phyloP scores from a whole-genome alignment of 2,888 invertebrate species.

The Meloe dianella region DNA sequence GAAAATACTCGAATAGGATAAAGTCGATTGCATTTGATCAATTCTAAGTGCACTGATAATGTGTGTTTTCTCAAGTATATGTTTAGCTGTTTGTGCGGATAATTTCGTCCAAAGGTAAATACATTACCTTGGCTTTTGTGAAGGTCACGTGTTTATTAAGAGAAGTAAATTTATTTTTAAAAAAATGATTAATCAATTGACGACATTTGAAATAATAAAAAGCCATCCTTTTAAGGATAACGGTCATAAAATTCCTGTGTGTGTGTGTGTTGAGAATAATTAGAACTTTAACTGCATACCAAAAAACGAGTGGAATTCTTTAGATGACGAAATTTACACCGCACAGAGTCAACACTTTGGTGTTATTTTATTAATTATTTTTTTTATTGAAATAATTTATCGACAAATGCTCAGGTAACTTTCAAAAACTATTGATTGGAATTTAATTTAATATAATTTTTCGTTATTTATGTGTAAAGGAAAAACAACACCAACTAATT shows the following conservation, averaged over 20 bases:
- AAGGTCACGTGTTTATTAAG: constrained; percentile 14
- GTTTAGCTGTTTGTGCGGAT: neutral
- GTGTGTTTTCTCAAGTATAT: neutral
- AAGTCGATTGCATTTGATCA: neutral
- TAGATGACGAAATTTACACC: neutral
- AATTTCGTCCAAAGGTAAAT: constrained; percentile 10
- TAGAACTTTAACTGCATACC: neutral
- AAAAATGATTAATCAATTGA: neutral
- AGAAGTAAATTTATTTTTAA: neutral
- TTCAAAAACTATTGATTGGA: too few relatives aligned
- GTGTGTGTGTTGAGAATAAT: neutral
- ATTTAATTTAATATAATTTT: neutral
- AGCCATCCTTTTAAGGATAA: neutral
- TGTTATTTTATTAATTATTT: neutral
- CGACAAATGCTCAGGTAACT: too few relatives aligned
- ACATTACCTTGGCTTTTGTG: constrained; percentile 16
- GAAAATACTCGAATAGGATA: neutral
- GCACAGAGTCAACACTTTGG: neutral
- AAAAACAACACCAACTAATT: constrained; percentile 6
- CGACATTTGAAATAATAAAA: neutral
- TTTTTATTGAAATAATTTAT: too few relatives aligned
- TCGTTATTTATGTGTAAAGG: neutral
- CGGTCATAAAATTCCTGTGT: neutral
- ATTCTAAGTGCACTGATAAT: neutral
- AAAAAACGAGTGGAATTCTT: constrained; percentile 2